Evolutionary conservation across 2,113 vertebrate genomes (phyloP), one percentile per base, ranked within the genome.

Genomic region (Todiramphus saurophagus): DNA sequence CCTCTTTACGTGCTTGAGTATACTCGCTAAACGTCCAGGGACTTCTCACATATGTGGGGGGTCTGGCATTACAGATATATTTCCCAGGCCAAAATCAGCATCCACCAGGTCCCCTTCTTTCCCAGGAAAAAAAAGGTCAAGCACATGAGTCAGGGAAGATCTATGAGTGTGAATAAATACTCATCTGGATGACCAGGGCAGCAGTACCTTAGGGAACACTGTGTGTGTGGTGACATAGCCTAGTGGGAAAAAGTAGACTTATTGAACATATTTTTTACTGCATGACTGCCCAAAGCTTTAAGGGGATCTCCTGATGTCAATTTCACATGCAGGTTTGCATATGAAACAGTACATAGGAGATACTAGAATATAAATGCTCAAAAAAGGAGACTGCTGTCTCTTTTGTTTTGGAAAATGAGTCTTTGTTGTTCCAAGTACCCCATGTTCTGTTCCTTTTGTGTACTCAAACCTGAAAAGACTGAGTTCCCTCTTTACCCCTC

Each of bases 261-360:
- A 41, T 19, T 0, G 0, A 68, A n/a, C 4, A 43, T 25, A 1
- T 25, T 35, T 68, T 87, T 55, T 60, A 35, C 7, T 28, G 7
- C 31, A 30, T 55, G 23, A 20, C 48, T 75, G 8, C 4, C 28
- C 20, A 83, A 39, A 86, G 23, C 6, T 64, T 56, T 75, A 63
- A 84, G 39, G 3, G 6, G 24, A 41, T 58, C 12, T 53, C 12
- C 37, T 75, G 9, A 21, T 73, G 30, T 55, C 31, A 53, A 7
- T 41, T 91, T 53, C 20, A 67, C 30, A 13, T 24, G 8, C 6
- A 60, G 18, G 56, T 56, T 58, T 89, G 6, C 7, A 48, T 41
- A 62, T 4, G 11, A 68, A 94, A 56, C 7, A 43, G 12, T 56
- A 82, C 28, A 73, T 87, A 11, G 5, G 33, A 59, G 10, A 43